Conservation (phyloP, 2,113 vertebrate species). For the Pelodiscus sinensis region DNA sequence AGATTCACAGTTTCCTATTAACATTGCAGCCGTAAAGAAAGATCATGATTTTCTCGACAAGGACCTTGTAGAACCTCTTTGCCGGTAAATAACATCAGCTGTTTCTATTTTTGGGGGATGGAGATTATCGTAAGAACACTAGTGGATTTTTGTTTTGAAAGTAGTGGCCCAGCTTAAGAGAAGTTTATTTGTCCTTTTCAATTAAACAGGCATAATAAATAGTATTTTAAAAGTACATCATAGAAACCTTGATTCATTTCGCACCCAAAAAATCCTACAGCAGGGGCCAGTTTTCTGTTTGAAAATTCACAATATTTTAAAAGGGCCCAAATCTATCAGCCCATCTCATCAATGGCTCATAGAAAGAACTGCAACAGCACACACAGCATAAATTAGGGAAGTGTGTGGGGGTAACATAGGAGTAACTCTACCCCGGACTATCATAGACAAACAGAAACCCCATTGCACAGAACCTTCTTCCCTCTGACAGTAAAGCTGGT, state of each 20-base stretch:
- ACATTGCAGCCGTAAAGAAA: conserved; percentile 93
- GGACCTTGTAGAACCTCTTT: conserved; percentile 97
- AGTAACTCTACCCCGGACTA: background rate
- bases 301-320: background rate
- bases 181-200: background rate
- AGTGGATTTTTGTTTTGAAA: conserved; percentile 1
- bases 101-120: conserved; percentile 20
- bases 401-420: background rate
- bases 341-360: background rate
- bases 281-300: background rate
- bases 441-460: conserved; percentile 2
- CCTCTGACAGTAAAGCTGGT: background rate
- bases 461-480: background rate
- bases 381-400: background rate
- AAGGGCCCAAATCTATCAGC: background rate
- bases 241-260: background rate
- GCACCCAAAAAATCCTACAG: background rate
- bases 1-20: conserved; percentile 97
- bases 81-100: conserved; percentile 84
- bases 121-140: background rate
- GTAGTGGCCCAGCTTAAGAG: background rate
- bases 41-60: conserved; percentile 99
- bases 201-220: background rate
- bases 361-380: background rate
- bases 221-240: background rate